Evolutionary conservation across 92 coral and sea anemone genomes (phyloP).

Genomic region (Parazoanthus darwini): DNA sequence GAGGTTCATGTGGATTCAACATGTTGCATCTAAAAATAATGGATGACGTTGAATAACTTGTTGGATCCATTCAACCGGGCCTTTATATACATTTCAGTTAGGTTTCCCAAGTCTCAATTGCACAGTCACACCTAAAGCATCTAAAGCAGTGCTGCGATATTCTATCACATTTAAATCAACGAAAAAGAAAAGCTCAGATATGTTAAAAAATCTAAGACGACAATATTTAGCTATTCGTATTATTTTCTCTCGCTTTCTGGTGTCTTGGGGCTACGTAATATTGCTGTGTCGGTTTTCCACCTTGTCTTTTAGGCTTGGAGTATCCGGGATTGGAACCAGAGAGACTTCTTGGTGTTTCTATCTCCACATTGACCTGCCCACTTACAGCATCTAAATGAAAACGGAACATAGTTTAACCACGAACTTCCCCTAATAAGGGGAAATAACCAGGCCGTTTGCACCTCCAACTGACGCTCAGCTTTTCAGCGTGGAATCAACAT

Average conservation of each 20-base stretch:
- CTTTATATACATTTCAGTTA: no score
- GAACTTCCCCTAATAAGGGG: not conserved
- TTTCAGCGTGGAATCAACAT: not conserved
- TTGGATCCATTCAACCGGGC: no score
- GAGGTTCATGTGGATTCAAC: no score
- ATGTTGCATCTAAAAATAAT: no score
- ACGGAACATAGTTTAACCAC: not conserved
- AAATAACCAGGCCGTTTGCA: no score
- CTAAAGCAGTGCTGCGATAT: no score
- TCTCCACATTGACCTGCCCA: conserved; percentile 1
- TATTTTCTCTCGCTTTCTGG: conserved; percentile 63
- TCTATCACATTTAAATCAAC: not conserved
- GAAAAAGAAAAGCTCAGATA: no score
- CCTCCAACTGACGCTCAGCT: no score
- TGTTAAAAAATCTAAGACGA: conserved; percentile 4
- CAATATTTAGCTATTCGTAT: conserved; percentile 3
- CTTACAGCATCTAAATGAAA: conserved; percentile 10
- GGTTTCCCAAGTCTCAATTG: no score
- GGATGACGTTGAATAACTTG: no score
- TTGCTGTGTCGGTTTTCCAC: conserved; percentile 69
- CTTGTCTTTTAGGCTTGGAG: conserved; percentile 54
- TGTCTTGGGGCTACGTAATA: conserved; percentile 73
- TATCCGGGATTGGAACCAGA: conserved; percentile 16
- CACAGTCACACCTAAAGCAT: no score
- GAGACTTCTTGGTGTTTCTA: conserved; percentile 25